Evolutionary conservation across 2,113 vertebrate species (phyloP), one percentile per base, ranked within the genome.

Genomic region (Copsychus sechellarum): DNA sequence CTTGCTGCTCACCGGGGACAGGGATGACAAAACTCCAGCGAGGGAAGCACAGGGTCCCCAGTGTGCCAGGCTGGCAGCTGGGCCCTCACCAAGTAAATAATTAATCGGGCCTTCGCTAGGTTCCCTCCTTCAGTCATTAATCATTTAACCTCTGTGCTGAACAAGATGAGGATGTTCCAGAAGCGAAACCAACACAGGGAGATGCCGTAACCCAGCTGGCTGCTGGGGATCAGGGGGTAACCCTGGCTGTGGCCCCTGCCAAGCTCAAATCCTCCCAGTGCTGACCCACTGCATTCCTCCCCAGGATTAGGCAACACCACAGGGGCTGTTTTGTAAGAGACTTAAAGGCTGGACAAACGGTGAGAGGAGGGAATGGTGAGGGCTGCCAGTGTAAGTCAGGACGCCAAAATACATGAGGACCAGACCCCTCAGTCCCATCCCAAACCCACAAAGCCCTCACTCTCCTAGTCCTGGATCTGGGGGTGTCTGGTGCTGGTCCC

Each of bases 241-340:
- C n/a, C 50, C 34, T 13, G 14, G 23, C 43, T 60, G 31, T n/a
- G 24, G 24, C 22, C 53, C 53, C 65, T 17, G 40, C 22, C 40
- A 11, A 33, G 34, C 42, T 13, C 62, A 84, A 91, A 88, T 60
- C 79, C 62, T 43, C 33, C 15, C 47, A 21, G 11, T 40, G 85
- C 74, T 92, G 54, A 85, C 74, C 85, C 57, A 54, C 74, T 16
- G 2, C 93, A 88, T 94, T 94, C 89, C 80, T 88, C 28, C 33
- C 69, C 0, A 0, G 93, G 89, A 92, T 94, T 92, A 85, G 69
- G 85, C 57, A 94, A 92, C 48, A 42, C 51, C 9, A 54, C 78
- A 50, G 9, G 34, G n/a, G 43, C 17, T 62, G 83, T 79, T 87
- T 76, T 71, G 40, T 81, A 88, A 88, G 69, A 77, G 85, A 60